A percentile compares a stretch with the other conserved stretches of the same genome.
Evolutionary conservation across 2,797 vertebrate genomes (phyloP).

Genomic region (Sebastes diaconus): DNA sequence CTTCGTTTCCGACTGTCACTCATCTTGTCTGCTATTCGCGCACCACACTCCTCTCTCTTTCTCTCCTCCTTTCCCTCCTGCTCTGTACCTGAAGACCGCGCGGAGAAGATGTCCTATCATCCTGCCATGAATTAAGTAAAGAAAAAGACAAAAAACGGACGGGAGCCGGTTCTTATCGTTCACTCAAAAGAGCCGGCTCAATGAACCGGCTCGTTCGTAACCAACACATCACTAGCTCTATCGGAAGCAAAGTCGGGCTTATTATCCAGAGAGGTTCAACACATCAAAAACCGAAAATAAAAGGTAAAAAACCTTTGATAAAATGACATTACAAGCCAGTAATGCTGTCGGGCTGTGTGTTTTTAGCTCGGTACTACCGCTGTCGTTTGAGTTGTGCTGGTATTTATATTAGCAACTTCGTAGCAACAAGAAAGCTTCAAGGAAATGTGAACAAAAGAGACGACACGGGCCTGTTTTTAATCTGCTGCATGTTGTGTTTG

Average conservation of each 20-base stretch:
- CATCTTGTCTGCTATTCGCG: no score
- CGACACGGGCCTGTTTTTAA: background rate
- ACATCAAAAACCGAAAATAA: constrained; percentile 57
- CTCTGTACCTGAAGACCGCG: no score
- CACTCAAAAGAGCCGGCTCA: background rate
- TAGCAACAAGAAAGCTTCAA: constrained; percentile 54
- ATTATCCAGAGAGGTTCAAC: constrained; percentile 48
- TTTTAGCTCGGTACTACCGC: fast-evolving
- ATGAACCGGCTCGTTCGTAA: constrained; percentile 35
- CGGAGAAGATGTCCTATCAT: no score
- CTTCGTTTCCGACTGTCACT: no score
- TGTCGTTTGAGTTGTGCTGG: constrained; percentile 23
- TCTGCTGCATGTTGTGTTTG: fast-evolving
- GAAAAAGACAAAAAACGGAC: no score
- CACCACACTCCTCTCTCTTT: no score
- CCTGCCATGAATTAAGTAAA: no score
- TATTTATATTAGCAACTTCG: constrained; percentile 36
- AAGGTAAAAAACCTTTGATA: constrained; percentile 47
- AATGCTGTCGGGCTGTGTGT: fast-evolving
- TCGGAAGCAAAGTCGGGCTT: constrained; percentile 66
- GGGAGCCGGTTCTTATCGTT: no score
- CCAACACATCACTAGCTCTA: constrained; percentile 11
- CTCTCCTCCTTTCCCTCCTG: no score
- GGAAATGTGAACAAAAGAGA: constrained; percentile 80
- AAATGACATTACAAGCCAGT: background rate